Evolutionary conservation across 2,113 vertebrate genomes (phyloP).

Genomic region (Alexandromys fortis): DNA sequence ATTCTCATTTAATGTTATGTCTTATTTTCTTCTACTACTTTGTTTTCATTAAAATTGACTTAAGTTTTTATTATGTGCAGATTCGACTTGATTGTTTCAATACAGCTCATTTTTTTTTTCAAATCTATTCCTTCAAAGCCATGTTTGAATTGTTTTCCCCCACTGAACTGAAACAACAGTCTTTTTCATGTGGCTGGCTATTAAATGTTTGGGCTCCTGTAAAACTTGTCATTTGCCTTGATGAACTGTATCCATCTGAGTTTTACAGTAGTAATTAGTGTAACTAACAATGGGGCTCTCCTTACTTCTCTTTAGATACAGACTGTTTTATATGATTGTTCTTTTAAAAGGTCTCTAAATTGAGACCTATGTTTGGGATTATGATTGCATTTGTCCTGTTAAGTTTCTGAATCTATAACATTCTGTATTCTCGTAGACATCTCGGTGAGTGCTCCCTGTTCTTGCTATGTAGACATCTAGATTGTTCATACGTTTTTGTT

Average conservation of each 20-base stretch:
- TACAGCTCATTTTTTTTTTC: background rate
- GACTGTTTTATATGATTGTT: too few species aligned
- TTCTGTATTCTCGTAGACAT: background rate
- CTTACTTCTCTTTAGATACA: background rate
- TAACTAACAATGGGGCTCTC: background rate
- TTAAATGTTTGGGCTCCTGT: background rate
- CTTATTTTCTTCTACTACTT: background rate
- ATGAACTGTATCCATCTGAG: background rate
- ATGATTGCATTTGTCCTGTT: background rate
- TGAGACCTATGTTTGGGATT: background rate
- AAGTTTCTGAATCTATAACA: background rate
- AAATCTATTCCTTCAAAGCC: background rate
- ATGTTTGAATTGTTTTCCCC: background rate
- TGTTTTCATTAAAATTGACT: background rate
- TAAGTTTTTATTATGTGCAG: background rate
- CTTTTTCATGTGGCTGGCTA: background rate
- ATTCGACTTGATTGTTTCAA: background rate
- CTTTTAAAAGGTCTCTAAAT: background rate
- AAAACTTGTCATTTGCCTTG: background rate
- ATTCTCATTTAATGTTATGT: too few species aligned
- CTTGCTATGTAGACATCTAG: background rate
- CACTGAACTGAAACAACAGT: background rate
- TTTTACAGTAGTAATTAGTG: background rate
- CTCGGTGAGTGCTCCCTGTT: background rate
- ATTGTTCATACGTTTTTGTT: background rate